These are phyloP conservation scores for Acanthosepion lycidas DNA, from an alignment of 2,888 invertebrate genomes.

Conservation along the genomic window DNA sequence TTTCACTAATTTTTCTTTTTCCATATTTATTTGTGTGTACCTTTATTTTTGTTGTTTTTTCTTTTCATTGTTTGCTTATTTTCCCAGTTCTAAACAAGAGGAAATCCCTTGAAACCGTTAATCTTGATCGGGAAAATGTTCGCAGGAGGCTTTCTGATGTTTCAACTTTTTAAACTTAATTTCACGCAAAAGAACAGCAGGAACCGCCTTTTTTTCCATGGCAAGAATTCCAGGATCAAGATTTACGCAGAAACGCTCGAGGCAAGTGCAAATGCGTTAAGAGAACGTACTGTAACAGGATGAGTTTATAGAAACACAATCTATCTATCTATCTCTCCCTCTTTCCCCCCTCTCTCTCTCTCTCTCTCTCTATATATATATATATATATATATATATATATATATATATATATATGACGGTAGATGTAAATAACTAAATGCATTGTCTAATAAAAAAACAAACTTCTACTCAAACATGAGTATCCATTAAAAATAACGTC, in stretches of 20 bases:
- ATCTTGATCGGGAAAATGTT: not conserved
- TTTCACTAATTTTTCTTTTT: not conserved
- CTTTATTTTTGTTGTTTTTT: not conserved
- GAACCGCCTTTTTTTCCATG: not conserved
- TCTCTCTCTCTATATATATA: not conserved
- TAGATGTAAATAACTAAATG: not conserved
- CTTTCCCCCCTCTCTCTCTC: no score
- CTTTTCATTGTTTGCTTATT: not conserved
- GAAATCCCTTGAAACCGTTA: not conserved
- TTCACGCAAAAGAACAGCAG: not conserved
- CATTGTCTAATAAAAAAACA: not conserved
- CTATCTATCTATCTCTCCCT: no score
- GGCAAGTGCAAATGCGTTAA: not conserved
- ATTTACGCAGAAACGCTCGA: not conserved
- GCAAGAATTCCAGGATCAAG: not conserved
- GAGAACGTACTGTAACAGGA: not conserved
- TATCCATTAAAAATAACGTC: no score
- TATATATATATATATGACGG: not conserved
- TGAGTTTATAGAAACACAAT: not conserved
- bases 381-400: not conserved
- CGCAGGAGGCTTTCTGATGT: constrained; percentile 23
- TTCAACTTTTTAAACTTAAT: constrained; percentile 33
- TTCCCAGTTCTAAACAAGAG: not conserved
- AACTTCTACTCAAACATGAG: no score
- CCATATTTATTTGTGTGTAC: not conserved